Evolutionary conservation across 2,888 invertebrate genomes (phyloP).

Genomic region (Eupithecia pulchellata): DNA sequence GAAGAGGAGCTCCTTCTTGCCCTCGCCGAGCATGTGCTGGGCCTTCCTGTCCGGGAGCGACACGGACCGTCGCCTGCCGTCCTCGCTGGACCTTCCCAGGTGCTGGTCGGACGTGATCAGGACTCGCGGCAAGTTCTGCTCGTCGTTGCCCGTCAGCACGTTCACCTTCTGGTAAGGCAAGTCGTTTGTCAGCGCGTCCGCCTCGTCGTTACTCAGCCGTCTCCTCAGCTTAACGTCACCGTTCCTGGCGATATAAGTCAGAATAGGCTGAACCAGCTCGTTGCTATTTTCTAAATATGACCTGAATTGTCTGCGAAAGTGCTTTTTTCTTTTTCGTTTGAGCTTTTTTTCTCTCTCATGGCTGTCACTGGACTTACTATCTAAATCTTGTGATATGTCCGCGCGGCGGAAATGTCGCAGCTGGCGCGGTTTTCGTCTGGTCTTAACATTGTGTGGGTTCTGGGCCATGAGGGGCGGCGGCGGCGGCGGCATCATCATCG

Average conservation of each 20-base stretch:
- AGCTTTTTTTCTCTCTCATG: conserved; percentile 13
- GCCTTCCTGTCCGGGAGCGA: conserved; percentile 44
- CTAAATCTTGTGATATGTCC: not conserved
- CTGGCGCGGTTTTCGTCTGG: not conserved
- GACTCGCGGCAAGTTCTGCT: conserved; percentile 39
- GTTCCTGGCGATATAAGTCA: conserved; percentile 50
- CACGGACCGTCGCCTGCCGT: conserved; percentile 34
- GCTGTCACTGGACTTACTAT: not conserved
- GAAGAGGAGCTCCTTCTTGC: conserved; percentile 65
- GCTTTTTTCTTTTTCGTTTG: conserved; percentile 22
- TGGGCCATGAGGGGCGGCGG: not conserved
- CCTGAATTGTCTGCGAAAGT: conserved; percentile 19
- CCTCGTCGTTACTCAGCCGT: conserved; percentile 61
- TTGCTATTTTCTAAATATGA: conserved; percentile 33
- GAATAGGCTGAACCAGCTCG: conserved; percentile 49
- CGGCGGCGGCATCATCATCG: conserved; percentile 4
- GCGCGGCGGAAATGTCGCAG: not conserved
- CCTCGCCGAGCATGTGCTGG: conserved; percentile 49
- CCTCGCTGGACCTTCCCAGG: not conserved
- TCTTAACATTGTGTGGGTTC: no score
- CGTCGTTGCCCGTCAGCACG: conserved; percentile 47
- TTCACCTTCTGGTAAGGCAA: conserved; percentile 43
- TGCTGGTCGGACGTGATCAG: conserved; percentile 49
- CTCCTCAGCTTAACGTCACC: conserved; percentile 61
- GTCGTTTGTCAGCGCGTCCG: conserved; percentile 48